phyloP scores from a whole-genome alignment of 2,113 vertebrate species.

The Bolborhynchus lineola region DNA sequence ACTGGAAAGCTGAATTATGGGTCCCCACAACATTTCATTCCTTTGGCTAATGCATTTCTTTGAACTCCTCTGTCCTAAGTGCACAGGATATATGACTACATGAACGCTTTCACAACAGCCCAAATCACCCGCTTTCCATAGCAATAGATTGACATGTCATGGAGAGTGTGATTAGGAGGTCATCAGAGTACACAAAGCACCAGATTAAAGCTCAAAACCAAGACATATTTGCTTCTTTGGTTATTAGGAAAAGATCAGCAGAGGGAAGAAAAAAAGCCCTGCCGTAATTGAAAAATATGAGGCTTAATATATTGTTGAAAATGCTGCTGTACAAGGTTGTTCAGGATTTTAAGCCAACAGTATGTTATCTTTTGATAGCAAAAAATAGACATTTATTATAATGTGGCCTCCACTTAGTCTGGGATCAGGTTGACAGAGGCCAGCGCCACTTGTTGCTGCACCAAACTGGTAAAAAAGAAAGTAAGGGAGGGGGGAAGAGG shows the following conservation, averaged over 20 bases:
- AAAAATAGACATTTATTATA: slow-evolving; percentile 14
- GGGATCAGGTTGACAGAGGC: slow-evolving; percentile 3
- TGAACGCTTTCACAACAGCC: slow-evolving; percentile 3
- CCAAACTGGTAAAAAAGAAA: not conserved
- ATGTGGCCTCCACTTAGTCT: not conserved
- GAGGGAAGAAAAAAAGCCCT: not conserved
- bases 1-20: not conserved
- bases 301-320: slow-evolving; percentile 39
- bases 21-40: slow-evolving; percentile 16
- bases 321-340: not conserved
- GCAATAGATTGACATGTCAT: slow-evolving; percentile 35
- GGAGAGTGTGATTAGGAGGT: slow-evolving; percentile 25
- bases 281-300: slow-evolving; percentile 43
- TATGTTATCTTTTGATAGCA: slow-evolving; percentile 15
- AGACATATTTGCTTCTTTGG: slow-evolving; percentile 37
- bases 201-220: slow-evolving; percentile 46
- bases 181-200: slow-evolving; percentile 18
- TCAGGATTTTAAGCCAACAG: not conserved
- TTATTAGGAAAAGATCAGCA: slow-evolving; percentile 39
- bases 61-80: slow-evolving; percentile 37
- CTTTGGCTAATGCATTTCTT: slow-evolving; percentile 40
- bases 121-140: slow-evolving; percentile 14
- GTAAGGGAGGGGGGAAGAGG: too few relatives aligned
- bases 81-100: slow-evolving; percentile 15
- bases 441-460: slow-evolving; percentile 1